phyloP scores from a whole-genome alignment of 2,113 vertebrate species.

The Platanista minor region DNA sequence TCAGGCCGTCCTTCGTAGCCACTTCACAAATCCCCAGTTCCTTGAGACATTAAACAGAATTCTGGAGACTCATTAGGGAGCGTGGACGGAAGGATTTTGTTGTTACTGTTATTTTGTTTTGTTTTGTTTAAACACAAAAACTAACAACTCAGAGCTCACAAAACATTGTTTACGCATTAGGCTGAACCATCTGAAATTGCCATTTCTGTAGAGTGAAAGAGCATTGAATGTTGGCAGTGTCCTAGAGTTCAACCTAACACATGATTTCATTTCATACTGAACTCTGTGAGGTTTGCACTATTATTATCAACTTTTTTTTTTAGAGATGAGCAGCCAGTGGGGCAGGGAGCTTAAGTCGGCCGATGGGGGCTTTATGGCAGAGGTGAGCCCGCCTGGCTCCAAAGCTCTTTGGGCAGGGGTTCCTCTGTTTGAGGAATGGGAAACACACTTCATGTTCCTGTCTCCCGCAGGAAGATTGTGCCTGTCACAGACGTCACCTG shows the following conservation, averaged over 20 bases:
- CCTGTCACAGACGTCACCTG: background rate
- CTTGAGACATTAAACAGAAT: background rate
- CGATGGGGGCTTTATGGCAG: fast-evolving
- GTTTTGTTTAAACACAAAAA: background rate
- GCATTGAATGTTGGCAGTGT: background rate
- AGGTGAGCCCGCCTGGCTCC: background rate
- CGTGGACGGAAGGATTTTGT: background rate
- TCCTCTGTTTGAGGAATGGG: background rate
- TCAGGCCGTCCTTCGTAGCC: background rate
- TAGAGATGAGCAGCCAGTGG: background rate
- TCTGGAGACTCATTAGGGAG: background rate
- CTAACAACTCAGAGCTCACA: background rate
- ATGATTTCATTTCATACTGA: background rate
- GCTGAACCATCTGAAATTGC: background rate
- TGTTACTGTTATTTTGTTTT: background rate
- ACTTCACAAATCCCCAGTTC: background rate
- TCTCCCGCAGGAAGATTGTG: background rate
- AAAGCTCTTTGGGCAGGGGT: background rate
- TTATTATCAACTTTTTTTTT: background rate
- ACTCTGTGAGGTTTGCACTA: background rate
- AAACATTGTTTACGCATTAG: background rate
- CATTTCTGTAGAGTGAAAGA: background rate
- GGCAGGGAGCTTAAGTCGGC: background rate
- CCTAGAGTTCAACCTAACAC: background rate
- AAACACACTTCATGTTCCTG: background rate